Percentiles rank a stretch among this genome's conserved stretches.
These are phyloP conservation scores for Leptinotarsa texana DNA, from an alignment of 1,140 invertebrate genomes.

Conservation along the genomic window DNA sequence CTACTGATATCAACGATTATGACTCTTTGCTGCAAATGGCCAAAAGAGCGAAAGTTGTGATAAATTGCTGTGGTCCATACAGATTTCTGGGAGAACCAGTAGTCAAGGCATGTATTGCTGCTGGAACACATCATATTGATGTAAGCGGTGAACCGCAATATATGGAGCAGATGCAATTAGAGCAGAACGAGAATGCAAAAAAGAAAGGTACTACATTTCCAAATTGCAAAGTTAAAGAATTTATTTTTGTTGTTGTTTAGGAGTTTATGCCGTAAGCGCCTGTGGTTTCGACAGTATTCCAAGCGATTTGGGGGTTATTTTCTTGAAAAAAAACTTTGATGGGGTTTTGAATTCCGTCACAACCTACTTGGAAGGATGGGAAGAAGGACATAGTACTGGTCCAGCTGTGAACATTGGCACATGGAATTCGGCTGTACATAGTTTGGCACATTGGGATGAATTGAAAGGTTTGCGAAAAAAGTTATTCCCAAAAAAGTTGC, in stretches of 20 bases:
- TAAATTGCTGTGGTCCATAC: slow-evolving; percentile 91
- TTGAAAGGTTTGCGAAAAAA: slow-evolving; percentile 65
- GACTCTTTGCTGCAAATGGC: slow-evolving; percentile 77
- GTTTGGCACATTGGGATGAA: slow-evolving; percentile 67
- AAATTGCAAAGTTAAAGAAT: neutral
- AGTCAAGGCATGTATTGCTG: slow-evolving; percentile 84
- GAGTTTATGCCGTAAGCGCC: slow-evolving; percentile 80
- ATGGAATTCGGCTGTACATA: slow-evolving; percentile 80
- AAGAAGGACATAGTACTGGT: slow-evolving; percentile 47
- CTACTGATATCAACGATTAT: slow-evolving; percentile 77
- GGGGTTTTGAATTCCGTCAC: slow-evolving; percentile 78
- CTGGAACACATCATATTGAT: slow-evolving; percentile 84
- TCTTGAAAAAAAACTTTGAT: slow-evolving; percentile 72
- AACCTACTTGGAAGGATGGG: slow-evolving; percentile 63
- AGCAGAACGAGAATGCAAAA: slow-evolving; percentile 76
- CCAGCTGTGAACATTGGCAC: slow-evolving; percentile 72
- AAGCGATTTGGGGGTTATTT: slow-evolving; percentile 79
- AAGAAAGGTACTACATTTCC: slow-evolving; percentile 58
- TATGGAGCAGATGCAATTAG: slow-evolving; percentile 82
- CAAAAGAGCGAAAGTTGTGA: slow-evolving; percentile 68
- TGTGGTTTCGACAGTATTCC: slow-evolving; percentile 92
- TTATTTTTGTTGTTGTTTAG: slow-evolving; percentile 41
- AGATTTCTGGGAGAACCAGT: slow-evolving; percentile 86
- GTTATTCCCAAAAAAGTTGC: slow-evolving; percentile 68
- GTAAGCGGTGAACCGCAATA: slow-evolving; percentile 88